phyloP scores from a whole-genome alignment of 2,113 vertebrate genomes.

The Chroicocephalus ridibundus region DNA sequence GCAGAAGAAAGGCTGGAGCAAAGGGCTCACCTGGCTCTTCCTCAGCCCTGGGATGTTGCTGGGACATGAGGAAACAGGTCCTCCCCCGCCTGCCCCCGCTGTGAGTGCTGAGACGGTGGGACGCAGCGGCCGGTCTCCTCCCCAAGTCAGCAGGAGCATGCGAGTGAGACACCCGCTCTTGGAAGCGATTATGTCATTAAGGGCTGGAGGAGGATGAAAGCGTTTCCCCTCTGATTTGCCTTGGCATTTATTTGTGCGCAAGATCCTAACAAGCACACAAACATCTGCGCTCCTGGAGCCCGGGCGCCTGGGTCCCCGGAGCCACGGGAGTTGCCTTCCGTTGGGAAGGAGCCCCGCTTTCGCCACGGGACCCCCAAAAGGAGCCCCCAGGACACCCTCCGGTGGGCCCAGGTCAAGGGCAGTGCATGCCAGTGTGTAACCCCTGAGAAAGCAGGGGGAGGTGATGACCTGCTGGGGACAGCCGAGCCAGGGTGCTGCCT shows the following conservation, averaged over 20 bases:
- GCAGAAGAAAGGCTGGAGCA: background rate
- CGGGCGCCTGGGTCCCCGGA: background rate
- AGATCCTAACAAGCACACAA: background rate
- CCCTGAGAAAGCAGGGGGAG: background rate
- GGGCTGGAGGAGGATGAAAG: conserved; percentile 33
- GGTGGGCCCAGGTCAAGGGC: background rate
- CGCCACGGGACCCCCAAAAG: background rate
- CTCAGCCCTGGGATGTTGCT: background rate
- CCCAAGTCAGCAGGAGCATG: background rate
- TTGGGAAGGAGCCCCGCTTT: background rate
- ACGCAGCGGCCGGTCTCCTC: fast-evolving
- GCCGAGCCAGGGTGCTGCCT: background rate
- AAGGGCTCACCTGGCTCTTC: background rate
- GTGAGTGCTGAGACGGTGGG: background rate
- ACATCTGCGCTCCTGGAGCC: background rate
- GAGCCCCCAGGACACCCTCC: background rate
- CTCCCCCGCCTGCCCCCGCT: fast-evolving
- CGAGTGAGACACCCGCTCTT: background rate
- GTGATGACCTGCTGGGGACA: background rate
- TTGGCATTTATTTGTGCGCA: background rate
- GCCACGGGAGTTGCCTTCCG: background rate
- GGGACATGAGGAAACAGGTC: background rate
- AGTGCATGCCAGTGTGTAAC: background rate
- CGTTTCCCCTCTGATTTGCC: background rate
- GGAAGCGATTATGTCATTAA: conserved; percentile 16